A percentile compares a stretch with the other conserved stretches of the same genome.
These are phyloP conservation scores for Drosophila virilis DNA, from an alignment of 1,140 invertebrate species.

Conservation along the genomic window DNA sequence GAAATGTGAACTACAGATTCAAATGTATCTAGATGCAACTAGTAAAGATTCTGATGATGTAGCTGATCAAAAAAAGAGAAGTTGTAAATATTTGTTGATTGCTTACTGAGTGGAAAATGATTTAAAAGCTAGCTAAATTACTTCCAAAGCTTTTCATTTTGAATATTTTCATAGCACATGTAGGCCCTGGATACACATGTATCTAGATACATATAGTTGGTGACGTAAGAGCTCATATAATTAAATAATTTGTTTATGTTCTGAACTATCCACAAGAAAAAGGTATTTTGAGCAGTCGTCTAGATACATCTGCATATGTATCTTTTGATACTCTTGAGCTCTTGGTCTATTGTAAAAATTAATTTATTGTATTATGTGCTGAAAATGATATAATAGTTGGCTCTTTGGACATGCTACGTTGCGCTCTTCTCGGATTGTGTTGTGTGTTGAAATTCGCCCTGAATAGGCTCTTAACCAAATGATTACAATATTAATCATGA, in stretches of 20 bases:
- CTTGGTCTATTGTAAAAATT: slow-evolving; percentile 58
- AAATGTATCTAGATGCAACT: background rate
- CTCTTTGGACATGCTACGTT: slow-evolving; percentile 20
- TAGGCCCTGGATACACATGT: background rate
- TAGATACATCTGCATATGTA: slow-evolving; percentile 31
- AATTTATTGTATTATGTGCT: slow-evolving; percentile 78
- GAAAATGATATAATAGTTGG: slow-evolving; percentile 70
- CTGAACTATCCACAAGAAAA: background rate
- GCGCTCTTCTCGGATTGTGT: background rate
- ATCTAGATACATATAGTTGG: background rate
- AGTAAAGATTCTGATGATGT: background rate
- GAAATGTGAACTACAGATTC: no score
- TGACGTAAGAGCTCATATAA: background rate
- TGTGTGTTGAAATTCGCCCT: slow-evolving; percentile 60
- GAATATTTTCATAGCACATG: background rate
- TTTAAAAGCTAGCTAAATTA: background rate
- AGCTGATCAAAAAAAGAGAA: no score
- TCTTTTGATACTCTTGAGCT: slow-evolving; percentile 47
- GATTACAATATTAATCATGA: slow-evolving; percentile 49
- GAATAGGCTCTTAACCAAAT: slow-evolving; percentile 16
- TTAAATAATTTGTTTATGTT: background rate
- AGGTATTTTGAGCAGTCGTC: background rate
- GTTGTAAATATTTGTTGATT: no score
- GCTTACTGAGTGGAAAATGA: no score
- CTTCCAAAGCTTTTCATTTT: no score